Percentiles rank a stretch among this genome's conserved stretches.
phyloP scores from a whole-genome alignment of 2,113 vertebrate genomes.

The Candoia aspera region DNA sequence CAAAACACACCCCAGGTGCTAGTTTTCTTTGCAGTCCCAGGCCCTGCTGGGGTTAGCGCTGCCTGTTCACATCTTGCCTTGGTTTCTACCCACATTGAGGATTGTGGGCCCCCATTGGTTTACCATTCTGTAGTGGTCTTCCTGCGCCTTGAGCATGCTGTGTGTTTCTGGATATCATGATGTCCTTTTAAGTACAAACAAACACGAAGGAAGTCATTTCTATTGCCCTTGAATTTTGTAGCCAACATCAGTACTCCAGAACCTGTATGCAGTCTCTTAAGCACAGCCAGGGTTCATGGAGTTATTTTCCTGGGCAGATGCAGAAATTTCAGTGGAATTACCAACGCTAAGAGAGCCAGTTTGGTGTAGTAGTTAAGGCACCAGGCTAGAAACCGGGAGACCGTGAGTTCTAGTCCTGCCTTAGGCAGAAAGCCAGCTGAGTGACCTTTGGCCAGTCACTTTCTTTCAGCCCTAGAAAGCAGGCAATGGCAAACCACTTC shows the following conservation, averaged over 20 bases:
- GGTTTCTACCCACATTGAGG: fast-evolving
- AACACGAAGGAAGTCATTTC: background rate
- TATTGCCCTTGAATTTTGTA: slow-evolving; percentile 17
- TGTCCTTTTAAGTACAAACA: background rate
- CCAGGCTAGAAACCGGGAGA: too few species aligned
- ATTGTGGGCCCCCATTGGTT: background rate
- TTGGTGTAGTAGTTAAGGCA: too few species aligned
- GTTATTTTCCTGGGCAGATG: background rate
- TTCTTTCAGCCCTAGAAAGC: too few species aligned
- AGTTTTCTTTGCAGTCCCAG: background rate
- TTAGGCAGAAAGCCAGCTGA: too few species aligned
- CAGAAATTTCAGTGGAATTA: background rate
- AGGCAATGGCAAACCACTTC: too few species aligned
- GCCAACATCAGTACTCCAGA: too few species aligned
- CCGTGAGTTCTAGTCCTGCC: too few species aligned
- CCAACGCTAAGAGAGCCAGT: too few species aligned
- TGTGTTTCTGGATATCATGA: too few species aligned
- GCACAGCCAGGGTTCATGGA: background rate
- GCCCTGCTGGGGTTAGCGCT: fast-evolving
- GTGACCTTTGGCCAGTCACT: too few species aligned
- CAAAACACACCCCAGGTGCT: slow-evolving; percentile 9
- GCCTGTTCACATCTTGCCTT: background rate
- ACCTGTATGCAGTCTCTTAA: background rate
- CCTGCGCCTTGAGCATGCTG: background rate
- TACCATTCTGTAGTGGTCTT: background rate